Evolutionary conservation across 1,140 invertebrate species (phyloP).

Genomic region (Achatina immaculata): DNA sequence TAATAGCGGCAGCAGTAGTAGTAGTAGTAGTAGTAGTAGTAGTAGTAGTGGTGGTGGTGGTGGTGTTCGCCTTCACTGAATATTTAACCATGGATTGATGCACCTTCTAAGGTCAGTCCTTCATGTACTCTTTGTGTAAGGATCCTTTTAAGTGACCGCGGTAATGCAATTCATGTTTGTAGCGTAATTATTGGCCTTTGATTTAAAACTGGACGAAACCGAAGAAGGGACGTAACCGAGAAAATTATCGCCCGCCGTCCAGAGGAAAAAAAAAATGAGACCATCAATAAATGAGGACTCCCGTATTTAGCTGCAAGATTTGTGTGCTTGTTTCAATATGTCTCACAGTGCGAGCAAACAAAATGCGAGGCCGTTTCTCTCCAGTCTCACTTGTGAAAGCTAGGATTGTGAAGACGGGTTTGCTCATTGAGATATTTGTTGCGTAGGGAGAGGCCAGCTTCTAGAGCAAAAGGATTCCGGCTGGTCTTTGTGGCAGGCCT

Average conservation of each 20-base stretch:
- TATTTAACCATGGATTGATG: too few relatives aligned
- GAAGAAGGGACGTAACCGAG: neutral
- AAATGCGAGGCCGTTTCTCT: neutral
- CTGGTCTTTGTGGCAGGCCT: neutral
- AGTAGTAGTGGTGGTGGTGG: too few relatives aligned
- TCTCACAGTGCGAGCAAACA: constrained; percentile 2
- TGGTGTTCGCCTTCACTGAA: too few relatives aligned
- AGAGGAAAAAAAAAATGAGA: too few relatives aligned
- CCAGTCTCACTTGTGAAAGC: neutral
- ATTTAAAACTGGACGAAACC: too few relatives aligned
- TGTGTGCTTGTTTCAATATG: neutral
- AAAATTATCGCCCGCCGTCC: neutral
- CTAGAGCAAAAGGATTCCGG: neutral
- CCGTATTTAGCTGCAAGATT: neutral
- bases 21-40: constrained; percentile 4
- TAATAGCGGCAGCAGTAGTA: neutral
- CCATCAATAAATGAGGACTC: neutral
- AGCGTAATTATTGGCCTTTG: too few relatives aligned
- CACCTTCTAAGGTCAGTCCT: too few relatives aligned
- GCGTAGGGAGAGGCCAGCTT: neutral
- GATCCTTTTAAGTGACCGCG: too few relatives aligned
- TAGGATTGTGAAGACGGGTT: constrained; percentile 4
- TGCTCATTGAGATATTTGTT: neutral
- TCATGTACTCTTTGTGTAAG: too few relatives aligned
- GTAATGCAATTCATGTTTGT: too few relatives aligned